Evolutionary conservation across 2,113 vertebrate genomes (phyloP).

Genomic region (Barnardius zonarius): DNA sequence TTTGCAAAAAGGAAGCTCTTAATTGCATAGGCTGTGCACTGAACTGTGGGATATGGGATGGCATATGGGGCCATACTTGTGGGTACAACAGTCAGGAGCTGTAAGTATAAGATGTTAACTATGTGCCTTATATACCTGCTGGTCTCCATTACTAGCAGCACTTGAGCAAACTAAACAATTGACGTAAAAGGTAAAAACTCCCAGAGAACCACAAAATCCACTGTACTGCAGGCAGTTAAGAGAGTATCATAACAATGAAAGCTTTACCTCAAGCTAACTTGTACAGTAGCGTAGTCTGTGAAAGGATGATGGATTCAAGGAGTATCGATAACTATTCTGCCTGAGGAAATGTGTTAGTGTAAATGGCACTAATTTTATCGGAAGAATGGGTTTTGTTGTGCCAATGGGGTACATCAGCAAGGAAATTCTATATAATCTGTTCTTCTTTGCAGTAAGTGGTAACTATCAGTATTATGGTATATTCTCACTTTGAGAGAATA

Average conservation of each 20-base stretch:
- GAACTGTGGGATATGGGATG: not conserved
- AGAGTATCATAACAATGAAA: not conserved
- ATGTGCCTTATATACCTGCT: not conserved
- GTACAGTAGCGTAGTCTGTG: not conserved
- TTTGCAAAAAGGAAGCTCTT: not conserved
- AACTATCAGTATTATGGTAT: not conserved
- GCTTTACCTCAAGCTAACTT: not conserved
- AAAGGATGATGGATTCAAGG: not conserved
- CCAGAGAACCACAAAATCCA: not conserved
- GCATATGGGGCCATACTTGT: not conserved
- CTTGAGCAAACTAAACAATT: not conserved
- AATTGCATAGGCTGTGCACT: not conserved
- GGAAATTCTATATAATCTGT: not conserved
- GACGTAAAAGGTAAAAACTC: not conserved
- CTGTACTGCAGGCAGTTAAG: not conserved
- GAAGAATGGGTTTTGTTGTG: not conserved
- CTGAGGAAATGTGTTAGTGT: not conserved
- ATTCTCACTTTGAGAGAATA: not conserved
- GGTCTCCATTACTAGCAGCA: not conserved
- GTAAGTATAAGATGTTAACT: not conserved
- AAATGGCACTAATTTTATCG: not conserved
- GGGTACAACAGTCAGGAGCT: not conserved
- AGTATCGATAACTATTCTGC: not conserved
- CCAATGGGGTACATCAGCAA: not conserved
- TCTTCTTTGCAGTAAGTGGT: not conserved